These are phyloP conservation scores for Spialia ferax DNA, from an alignment of 2,888 invertebrate genomes.

Conservation along the genomic window DNA sequence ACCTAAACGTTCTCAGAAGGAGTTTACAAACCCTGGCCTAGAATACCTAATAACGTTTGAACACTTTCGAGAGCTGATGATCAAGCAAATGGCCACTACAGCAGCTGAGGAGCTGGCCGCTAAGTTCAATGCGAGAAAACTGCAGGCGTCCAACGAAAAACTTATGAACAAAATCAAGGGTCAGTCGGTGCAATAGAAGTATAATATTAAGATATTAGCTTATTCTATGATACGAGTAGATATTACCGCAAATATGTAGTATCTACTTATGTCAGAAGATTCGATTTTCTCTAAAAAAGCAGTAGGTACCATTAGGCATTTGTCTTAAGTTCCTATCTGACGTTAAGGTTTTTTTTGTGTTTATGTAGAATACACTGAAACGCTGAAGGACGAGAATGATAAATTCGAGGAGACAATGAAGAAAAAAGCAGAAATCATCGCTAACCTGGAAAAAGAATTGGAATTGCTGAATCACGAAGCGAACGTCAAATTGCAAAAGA, in stretches of 20 bases:
- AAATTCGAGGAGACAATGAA: conserved; percentile 56
- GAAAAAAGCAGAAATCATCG: conserved; percentile 57
- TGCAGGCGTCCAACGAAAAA: conserved; percentile 73
- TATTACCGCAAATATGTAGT: too few relatives aligned
- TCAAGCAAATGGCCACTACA: conserved; percentile 70
- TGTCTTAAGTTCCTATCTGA: too few relatives aligned
- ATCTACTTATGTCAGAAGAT: too few relatives aligned
- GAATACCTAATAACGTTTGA: conserved; percentile 69
- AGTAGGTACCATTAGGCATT: too few relatives aligned
- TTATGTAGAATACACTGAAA: conserved; percentile 54
- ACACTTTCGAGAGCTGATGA: conserved; percentile 70
- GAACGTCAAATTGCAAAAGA: conserved; percentile 57
- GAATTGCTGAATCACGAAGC: conserved; percentile 53
- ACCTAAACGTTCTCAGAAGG: conserved; percentile 11
- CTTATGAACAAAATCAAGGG: conserved; percentile 71
- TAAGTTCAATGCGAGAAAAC: conserved; percentile 71
- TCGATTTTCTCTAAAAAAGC: too few relatives aligned
- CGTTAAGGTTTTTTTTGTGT: not conserved
- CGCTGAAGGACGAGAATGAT: conserved; percentile 57
- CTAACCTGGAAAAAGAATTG: conserved; percentile 57
- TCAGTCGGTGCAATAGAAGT: conserved; percentile 54
- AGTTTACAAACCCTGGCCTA: conserved; percentile 46
- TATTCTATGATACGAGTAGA: too few relatives aligned
- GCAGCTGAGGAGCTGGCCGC: conserved; percentile 78
- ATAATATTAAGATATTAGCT: too few relatives aligned